These are phyloP conservation scores for Apocrypta bakeri DNA, from an alignment of 1,140 invertebrate species.

Conservation along the genomic window DNA sequence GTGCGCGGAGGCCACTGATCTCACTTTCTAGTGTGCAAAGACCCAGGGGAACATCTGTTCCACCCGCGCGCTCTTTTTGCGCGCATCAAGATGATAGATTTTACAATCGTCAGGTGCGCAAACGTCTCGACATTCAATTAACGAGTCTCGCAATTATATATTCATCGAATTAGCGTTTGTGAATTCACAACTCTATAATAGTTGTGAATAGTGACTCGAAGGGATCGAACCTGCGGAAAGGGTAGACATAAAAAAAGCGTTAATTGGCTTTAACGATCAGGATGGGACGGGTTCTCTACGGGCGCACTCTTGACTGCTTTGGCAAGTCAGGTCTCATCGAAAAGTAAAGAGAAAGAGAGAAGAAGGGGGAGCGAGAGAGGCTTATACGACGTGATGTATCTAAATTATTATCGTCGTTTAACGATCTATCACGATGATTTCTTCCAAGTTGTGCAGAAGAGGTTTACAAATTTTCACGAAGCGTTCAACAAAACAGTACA, in stretches of 20 bases:
- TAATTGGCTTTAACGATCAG: conserved; percentile 25
- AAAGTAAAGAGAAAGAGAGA: not conserved
- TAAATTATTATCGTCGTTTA: conserved; percentile 30
- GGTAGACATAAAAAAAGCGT: conserved; percentile 20
- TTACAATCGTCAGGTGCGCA: not conserved
- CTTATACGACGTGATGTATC: not conserved
- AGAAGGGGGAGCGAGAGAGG: not conserved
- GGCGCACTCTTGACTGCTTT: not conserved
- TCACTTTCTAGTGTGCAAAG: not conserved
- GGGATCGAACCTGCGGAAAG: not conserved
- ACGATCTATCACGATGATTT: conserved; percentile 35
- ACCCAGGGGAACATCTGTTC: not conserved
- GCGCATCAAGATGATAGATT: conserved; percentile 21
- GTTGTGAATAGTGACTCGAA: conserved; percentile 23
- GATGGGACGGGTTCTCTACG: conserved; percentile 11
- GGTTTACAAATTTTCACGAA: not conserved
- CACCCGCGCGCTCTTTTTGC: not conserved
- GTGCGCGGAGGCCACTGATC: not conserved
- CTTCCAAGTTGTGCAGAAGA: not conserved
- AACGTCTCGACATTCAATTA: conserved; percentile 16
- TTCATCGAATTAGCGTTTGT: conserved; percentile 27
- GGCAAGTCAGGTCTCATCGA: not conserved
- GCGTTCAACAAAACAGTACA: no score
- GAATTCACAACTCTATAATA: not conserved
- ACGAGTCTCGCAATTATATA: not conserved